phyloP scores from a whole-genome alignment of 2,888 invertebrate species.

The Papilio gigon region DNA sequence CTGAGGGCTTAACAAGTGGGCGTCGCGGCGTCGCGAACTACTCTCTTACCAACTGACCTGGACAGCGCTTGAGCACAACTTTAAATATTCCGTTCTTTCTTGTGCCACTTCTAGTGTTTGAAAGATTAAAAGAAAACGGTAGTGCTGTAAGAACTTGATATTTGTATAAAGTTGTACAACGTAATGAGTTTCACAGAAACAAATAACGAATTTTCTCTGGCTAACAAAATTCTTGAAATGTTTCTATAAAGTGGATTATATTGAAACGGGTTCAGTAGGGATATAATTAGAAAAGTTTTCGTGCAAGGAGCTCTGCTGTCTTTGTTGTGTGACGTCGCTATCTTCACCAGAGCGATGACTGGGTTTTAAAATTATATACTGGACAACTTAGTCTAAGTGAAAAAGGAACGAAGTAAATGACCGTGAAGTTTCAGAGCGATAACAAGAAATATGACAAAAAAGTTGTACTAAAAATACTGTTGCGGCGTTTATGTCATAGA shows the following conservation, averaged over 20 bases:
- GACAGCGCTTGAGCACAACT: not conserved
- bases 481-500: too few relatives aligned
- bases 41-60: not conserved
- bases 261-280: not conserved
- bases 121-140: not conserved
- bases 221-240: not conserved
- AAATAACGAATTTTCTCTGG: not conserved
- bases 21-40: conserved; percentile 5
- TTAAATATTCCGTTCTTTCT: not conserved
- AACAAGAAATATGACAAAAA: not conserved
- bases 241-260: not conserved
- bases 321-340: not conserved
- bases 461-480: not conserved
- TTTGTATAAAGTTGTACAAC: not conserved
- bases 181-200: not conserved
- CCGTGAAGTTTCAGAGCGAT: not conserved
- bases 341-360: not conserved
- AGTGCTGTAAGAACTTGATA: not conserved
- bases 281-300: conserved; percentile 35
- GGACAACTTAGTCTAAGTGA: not conserved
- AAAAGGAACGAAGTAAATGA: not conserved
- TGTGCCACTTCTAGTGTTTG: not conserved
- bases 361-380: conserved; percentile 2
- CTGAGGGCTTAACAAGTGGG: conserved; percentile 12
- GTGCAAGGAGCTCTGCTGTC: not conserved